Percentiles rank a stretch among this genome's conserved stretches.
Conservation (phyloP, 2,888 invertebrate species). For the Microplitis manilae region DNA sequence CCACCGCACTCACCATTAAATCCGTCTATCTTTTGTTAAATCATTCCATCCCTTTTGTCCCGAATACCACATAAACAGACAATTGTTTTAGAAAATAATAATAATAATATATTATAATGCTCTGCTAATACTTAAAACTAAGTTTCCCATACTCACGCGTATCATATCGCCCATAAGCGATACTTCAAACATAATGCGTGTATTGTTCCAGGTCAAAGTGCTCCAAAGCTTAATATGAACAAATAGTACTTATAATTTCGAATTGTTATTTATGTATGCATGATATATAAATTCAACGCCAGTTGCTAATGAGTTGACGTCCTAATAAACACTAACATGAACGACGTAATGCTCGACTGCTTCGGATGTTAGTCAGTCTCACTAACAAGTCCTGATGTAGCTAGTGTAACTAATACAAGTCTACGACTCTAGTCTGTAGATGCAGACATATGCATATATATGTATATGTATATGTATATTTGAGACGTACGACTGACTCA, state of each 20-base stretch:
- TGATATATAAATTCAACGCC: neutral
- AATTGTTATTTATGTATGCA: neutral
- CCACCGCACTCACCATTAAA: neutral
- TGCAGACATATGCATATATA: neutral
- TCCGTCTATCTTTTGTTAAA: neutral
- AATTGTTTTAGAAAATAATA: neutral
- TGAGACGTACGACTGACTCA: conserved; percentile 35
- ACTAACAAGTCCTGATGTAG: neutral
- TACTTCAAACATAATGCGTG: too few relatives aligned
- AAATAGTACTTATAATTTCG: neutral
- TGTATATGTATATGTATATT: neutral
- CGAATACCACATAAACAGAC: neutral
- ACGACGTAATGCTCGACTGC: neutral
- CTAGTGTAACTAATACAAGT: neutral
- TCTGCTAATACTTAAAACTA: neutral
- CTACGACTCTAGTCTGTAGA: neutral
- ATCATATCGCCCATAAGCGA: neutral
- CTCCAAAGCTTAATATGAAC: neutral
- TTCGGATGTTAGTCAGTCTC: neutral
- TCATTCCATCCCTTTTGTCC: neutral
- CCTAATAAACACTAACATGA: conserved; percentile 13
- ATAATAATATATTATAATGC: neutral
- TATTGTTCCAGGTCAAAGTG: neutral
- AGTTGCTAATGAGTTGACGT: conserved; percentile 23
- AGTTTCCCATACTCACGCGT: neutral